Evolutionary conservation across 2,113 vertebrate genomes (phyloP).

Genomic region (Mustelus asterias): DNA sequence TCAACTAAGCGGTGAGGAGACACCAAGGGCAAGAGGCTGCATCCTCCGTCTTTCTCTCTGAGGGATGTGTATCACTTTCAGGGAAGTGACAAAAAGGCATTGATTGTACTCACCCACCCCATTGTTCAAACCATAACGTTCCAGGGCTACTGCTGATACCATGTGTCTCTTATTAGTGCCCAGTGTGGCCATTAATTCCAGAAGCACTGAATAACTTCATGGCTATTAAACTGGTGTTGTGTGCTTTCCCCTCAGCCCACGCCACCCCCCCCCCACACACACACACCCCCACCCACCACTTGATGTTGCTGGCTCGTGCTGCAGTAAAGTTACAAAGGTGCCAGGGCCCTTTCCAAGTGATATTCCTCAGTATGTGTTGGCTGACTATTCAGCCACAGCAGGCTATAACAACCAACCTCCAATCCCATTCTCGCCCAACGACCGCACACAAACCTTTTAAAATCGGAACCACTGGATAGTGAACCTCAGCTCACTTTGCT

Average conservation of each 20-base stretch:
- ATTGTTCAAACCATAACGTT: neutral
- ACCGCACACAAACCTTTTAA: neutral
- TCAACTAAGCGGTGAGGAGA: slow-evolving; percentile 55
- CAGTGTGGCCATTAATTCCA: neutral
- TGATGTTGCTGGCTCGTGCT: neutral
- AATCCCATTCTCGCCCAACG: neutral
- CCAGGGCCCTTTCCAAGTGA: neutral
- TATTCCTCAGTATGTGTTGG: neutral
- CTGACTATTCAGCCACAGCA: neutral
- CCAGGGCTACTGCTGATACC: neutral
- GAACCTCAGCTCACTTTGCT: neutral
- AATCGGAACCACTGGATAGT: neutral
- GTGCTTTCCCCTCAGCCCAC: neutral
- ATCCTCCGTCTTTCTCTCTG: slow-evolving; percentile 62
- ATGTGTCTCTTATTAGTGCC: slow-evolving; percentile 3
- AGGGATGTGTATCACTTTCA: slow-evolving; percentile 61
- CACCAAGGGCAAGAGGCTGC: slow-evolving; percentile 54
- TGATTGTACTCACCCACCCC: slow-evolving; percentile 61
- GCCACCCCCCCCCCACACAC: neutral
- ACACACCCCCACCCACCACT: neutral
- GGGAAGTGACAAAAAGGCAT: slow-evolving; percentile 54
- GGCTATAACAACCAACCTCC: neutral
- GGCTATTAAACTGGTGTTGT: neutral
- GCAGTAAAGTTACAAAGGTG: neutral
- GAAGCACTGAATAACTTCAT: neutral